Percentiles rank a stretch among this genome's conserved stretches.
These are phyloP conservation scores for Chaetophractus vellerosus DNA, from an alignment of 2,797 vertebrate genomes.

Conservation along the genomic window DNA sequence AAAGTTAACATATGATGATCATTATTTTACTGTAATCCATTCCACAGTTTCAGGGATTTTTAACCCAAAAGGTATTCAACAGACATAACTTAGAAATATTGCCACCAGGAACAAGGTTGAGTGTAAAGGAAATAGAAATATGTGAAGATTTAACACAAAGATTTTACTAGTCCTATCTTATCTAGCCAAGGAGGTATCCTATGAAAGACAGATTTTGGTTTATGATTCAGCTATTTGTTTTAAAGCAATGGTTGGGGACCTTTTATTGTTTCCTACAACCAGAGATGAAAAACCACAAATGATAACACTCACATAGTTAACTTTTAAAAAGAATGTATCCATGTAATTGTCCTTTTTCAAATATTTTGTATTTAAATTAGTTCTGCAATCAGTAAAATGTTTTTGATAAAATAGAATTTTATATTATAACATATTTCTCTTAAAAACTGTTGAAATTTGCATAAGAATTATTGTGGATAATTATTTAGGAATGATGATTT, in stretches of 20 bases:
- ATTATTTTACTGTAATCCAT: not conserved
- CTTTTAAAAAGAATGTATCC: slow-evolving; percentile 4
- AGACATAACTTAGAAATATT: not conserved
- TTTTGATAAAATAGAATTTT: slow-evolving; percentile 52
- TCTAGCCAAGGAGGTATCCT: not conserved
- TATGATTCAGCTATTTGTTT: slow-evolving; percentile 1
- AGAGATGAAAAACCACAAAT: slow-evolving; percentile 5
- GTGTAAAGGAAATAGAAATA: not conserved
- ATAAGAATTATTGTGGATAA: not conserved
- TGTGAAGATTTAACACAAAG: not conserved
- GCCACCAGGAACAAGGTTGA: not conserved
- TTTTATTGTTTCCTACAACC: not conserved
- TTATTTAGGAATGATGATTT: slow-evolving; percentile 16
- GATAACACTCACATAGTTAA: not conserved
- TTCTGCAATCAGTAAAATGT: not conserved
- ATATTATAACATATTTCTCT: slow-evolving; percentile 9
- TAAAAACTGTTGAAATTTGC: slow-evolving; percentile 17
- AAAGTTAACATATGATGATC: not conserved
- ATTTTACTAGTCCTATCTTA: not conserved
- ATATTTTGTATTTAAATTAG: slow-evolving; percentile 12
- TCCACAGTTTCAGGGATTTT: slow-evolving; percentile 39
- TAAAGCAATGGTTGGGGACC: not conserved
- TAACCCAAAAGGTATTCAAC: not conserved
- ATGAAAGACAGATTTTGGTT: not conserved
- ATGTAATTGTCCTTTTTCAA: slow-evolving; percentile 2